Percentiles rank a stretch among this genome's conserved stretches.
Evolutionary conservation across 2,113 vertebrate species (phyloP).

Genomic region (Microcebus griseorufus): DNA sequence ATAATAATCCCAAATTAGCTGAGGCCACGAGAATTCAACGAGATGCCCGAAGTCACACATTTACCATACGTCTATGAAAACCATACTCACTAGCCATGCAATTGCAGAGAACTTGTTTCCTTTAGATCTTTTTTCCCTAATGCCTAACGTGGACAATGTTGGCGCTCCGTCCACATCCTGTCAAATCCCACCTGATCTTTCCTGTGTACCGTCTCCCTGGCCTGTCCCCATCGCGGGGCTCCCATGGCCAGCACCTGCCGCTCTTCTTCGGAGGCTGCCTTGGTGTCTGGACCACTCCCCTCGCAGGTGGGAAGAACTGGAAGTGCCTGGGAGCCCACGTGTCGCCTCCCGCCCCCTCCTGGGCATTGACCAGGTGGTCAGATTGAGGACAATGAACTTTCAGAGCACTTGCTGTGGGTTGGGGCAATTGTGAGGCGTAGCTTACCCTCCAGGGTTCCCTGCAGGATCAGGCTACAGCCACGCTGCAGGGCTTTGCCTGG

Average conservation of each 20-base stretch:
- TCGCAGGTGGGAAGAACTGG: not conserved
- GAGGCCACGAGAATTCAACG: not conserved
- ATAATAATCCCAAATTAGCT: not conserved
- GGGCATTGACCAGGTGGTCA: not conserved
- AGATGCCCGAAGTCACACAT: not conserved
- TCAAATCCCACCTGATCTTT: not conserved
- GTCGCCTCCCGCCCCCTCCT: not conserved
- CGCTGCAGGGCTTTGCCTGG: not conserved
- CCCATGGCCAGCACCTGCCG: not conserved
- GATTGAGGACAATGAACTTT: not conserved
- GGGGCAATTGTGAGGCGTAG: not conserved
- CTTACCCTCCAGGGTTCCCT: not conserved
- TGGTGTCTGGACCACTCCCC: not conserved
- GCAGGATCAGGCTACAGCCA: no score
- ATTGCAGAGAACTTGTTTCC: not conserved
- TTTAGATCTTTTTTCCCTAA: not conserved
- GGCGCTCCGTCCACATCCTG: not conserved
- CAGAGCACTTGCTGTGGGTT: not conserved
- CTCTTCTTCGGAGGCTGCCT: not conserved
- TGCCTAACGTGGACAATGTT: not conserved
- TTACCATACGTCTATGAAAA: not conserved
- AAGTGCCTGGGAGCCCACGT: not conserved
- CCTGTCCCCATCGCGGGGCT: not conserved
- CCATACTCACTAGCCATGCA: not conserved
- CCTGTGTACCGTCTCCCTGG: not conserved